These are phyloP conservation scores for Morpho deidamia DNA, from an alignment of 2,888 invertebrate species.

Conservation along the genomic window DNA sequence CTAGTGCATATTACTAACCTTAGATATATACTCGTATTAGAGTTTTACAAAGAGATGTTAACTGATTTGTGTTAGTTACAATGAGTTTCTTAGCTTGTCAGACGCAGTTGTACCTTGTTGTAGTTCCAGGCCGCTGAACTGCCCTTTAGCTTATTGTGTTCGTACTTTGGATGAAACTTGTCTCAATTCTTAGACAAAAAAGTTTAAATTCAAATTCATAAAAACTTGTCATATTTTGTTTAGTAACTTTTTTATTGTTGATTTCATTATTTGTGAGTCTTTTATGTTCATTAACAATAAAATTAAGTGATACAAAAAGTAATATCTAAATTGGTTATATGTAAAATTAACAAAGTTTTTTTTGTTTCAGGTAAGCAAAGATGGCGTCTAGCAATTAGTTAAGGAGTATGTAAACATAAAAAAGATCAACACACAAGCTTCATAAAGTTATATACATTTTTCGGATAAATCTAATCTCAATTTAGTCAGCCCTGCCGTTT, in stretches of 20 bases:
- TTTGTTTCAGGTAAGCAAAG: slow-evolving; percentile 16
- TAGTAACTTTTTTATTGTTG: no score
- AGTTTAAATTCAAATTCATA: no score
- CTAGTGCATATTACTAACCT: no score
- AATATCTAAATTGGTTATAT: not conserved
- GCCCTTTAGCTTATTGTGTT: slow-evolving; percentile 34
- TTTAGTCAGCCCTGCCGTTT: slow-evolving; percentile 6
- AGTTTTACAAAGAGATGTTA: slow-evolving; percentile 24
- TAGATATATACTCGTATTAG: not conserved
- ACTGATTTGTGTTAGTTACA: slow-evolving; percentile 48
- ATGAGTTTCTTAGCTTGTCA: slow-evolving; percentile 68
- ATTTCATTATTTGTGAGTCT: no score
- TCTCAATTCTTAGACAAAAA: no score
- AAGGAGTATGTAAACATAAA: not conserved
- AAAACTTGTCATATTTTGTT: no score
- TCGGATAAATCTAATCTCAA: slow-evolving; percentile 7
- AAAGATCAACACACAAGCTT: not conserved
- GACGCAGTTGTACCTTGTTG: slow-evolving; percentile 50
- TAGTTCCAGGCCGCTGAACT: slow-evolving; percentile 60
- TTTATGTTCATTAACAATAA: no score
- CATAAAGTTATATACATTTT: slow-evolving; percentile 2
- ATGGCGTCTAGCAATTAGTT: not conserved
- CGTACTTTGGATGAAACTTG: slow-evolving; percentile 12
- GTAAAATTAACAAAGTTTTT: not conserved
- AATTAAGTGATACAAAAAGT: no score